phyloP scores from a whole-genome alignment of 1,140 invertebrate genomes.

The Antheraea pernyi region DNA sequence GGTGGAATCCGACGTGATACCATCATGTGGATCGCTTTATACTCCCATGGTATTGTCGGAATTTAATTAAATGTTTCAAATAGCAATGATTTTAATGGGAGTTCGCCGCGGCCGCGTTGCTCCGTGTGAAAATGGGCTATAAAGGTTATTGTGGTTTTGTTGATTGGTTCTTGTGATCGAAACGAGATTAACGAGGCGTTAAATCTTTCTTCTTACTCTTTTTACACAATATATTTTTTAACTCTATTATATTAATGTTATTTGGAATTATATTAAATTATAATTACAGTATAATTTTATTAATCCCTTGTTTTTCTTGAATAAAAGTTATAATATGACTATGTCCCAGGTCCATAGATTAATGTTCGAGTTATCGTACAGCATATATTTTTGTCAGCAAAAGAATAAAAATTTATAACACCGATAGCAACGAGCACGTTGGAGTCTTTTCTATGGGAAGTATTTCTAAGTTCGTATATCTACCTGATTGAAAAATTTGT shows the following conservation, averaged over 20 bases:
- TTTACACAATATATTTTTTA: neutral
- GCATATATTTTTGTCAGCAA: no score
- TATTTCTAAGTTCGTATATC: neutral
- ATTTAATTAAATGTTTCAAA: constrained; percentile 15
- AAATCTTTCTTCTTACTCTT: neutral
- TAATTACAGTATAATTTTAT: no score
- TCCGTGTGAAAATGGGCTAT: neutral
- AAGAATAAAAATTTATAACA: neutral
- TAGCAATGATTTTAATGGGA: constrained; percentile 5
- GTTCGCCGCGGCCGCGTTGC: neutral
- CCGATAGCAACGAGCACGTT: neutral
- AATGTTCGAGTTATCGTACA: no score
- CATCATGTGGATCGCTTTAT: neutral
- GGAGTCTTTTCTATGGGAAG: neutral
- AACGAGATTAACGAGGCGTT: neutral
- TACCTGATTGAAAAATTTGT: no score
- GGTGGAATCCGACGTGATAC: constrained; percentile 3
- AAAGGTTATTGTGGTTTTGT: neutral
- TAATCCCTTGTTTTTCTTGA: neutral
- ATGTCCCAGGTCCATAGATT: no score
- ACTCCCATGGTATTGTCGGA: constrained; percentile 1
- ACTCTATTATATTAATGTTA: neutral
- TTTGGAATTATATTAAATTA: neutral
- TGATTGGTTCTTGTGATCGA: neutral
- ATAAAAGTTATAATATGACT: neutral